These are phyloP conservation scores for Drosophila prolongata DNA, from an alignment of 2,888 invertebrate species.

Conservation along the genomic window DNA sequence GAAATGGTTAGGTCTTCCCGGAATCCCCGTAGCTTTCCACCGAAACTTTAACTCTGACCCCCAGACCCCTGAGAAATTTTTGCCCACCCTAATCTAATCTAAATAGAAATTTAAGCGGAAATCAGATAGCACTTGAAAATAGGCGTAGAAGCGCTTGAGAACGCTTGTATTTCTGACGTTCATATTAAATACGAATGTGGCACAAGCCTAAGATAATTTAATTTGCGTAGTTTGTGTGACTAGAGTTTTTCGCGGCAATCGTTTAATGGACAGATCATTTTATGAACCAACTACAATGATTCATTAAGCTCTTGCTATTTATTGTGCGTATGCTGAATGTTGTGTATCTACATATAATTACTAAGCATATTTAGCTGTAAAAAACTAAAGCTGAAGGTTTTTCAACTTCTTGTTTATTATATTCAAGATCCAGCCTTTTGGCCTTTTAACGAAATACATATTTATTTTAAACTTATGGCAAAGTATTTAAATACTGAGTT, in stretches of 20 bases:
- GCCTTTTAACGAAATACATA: too few species aligned
- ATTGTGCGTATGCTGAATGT: not conserved
- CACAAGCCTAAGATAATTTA: not conserved
- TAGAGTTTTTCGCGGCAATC: too few species aligned
- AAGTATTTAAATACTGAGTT: not conserved
- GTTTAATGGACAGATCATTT: not conserved
- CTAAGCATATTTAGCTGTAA: too few species aligned
- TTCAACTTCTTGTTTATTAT: too few species aligned
- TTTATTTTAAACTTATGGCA: too few species aligned
- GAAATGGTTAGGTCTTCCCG: slow-evolving; percentile 16
- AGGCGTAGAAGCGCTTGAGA: not conserved
- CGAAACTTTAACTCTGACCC: slow-evolving; percentile 7
- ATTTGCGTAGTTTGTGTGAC: not conserved
- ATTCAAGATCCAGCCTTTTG: too few species aligned
- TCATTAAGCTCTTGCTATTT: not conserved
- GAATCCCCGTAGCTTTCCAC: slow-evolving; percentile 13
- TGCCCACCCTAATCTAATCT: slow-evolving; percentile 22
- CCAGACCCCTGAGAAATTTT: not conserved
- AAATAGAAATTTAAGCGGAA: slow-evolving; percentile 33
- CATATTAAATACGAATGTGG: not conserved
- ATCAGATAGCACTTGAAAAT: slow-evolving; percentile 25
- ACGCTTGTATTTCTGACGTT: not conserved
- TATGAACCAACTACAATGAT: not conserved
- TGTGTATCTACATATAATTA: too few species aligned
- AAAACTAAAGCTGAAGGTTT: too few species aligned